Percentiles rank a stretch among this genome's conserved stretches.
Conservation (phyloP, 1,140 invertebrate species). For the Euura saliciscinereae region DNA sequence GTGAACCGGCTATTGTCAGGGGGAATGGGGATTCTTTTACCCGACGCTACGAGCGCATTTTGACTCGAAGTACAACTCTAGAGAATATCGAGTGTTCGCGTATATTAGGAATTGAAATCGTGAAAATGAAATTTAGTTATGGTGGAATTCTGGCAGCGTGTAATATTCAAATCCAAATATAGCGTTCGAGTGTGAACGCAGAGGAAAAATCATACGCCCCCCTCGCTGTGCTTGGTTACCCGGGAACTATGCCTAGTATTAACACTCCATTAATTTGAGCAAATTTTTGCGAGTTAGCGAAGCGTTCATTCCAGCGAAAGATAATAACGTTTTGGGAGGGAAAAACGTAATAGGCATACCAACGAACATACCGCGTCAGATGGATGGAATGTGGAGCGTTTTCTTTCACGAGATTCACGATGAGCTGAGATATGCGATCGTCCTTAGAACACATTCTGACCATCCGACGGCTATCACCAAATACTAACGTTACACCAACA, state of each 20-base stretch:
- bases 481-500: too few species aligned
- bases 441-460: not conserved
- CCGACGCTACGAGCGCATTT: too few species aligned
- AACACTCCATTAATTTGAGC: not conserved
- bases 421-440: not conserved
- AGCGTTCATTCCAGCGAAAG: not conserved
- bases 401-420: not conserved
- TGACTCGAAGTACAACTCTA: too few species aligned
- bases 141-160: not conserved
- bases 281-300: not conserved
- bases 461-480: not conserved
- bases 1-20: too few species aligned
- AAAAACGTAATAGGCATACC: slow-evolving; percentile 7
- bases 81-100: too few species aligned
- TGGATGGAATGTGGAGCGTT: not conserved
- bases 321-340: not conserved
- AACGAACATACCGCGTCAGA: not conserved
- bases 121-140: too few species aligned
- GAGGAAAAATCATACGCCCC: not conserved
- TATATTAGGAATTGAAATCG: too few species aligned
- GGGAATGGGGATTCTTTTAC: too few species aligned
- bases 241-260: not conserved
- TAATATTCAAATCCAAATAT: too few species aligned
- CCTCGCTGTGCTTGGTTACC: not conserved
- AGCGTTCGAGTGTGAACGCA: not conserved